Base-by-base conservation (phyloP, 1,140 invertebrate species). In the Callitettix versicolor region DNA sequence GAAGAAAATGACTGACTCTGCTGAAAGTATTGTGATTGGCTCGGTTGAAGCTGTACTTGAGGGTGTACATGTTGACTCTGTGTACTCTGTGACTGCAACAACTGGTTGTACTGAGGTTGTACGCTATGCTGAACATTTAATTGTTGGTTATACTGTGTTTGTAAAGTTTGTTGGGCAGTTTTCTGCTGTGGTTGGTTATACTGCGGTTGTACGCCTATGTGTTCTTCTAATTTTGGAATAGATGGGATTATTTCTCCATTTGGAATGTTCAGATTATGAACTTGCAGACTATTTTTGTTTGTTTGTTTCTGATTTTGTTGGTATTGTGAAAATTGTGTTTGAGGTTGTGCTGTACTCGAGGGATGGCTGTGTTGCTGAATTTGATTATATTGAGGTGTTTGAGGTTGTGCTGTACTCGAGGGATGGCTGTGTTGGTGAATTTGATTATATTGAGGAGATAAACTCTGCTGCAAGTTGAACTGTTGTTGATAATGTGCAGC, bases 81-180 rank as follows among this genome's bases (percentile, higher is more conserved):
- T 20, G 53, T 46, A 12, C 64, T 63, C 40, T 65, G 64, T 7
- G 62, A 49, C 40, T 34, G 3, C 18, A 50, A 3, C 21, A 44
- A 40, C 15, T 49, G 54, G 36, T 57, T 50, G 12, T 42, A 63
- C 22, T 68, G 67, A 30, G 14, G 61, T 59, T 64, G 68, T 60
- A 65, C 68, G 26, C 63, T 68, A 58, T 62, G 67, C 51, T 65
- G 63, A 59, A 68, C 55, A 64, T 71, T 73, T 48, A 60, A 62
- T 67, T 67, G 73, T 54, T 52, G 43, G 72, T 62, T 24, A 55
- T 70, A 70, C 64, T 72, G 69, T 64, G 73, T 69, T 63, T 70
- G 70, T 47, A 53, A n/a, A 12, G 14, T 18, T 30, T 55, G 52
- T 38, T 57, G 52, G 17, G 26, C 22, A 17, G 21, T 22, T 38